Conservation (phyloP, 2,797 vertebrate species). For the Urocyon cinereoargenteus region DNA sequence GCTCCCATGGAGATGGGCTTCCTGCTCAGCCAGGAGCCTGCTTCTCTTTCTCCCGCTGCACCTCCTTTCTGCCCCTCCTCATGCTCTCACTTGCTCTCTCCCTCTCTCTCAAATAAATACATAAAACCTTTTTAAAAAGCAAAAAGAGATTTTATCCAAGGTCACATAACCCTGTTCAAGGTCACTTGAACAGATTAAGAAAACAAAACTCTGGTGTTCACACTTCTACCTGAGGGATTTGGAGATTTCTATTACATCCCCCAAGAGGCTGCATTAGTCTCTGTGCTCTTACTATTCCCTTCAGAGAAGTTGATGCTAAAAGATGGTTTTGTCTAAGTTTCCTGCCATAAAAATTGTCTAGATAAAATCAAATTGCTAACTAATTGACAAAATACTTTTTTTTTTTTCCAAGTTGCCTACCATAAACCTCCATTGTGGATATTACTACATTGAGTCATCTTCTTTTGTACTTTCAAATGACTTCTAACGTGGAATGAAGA, state of each 20-base stretch:
- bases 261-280: background rate
- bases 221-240: background rate
- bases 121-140: background rate
- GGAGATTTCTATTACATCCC: background rate
- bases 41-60: background rate
- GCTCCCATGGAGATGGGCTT: background rate
- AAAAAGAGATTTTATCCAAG: background rate
- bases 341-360: background rate
- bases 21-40: background rate
- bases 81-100: background rate
- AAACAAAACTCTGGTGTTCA: background rate
- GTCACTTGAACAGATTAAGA: background rate
- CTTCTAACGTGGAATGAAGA: slow-evolving; percentile 8
- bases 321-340: background rate
- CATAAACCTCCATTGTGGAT: background rate
- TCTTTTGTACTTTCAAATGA: slow-evolving; percentile 49
- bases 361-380: slow-evolving; percentile 20
- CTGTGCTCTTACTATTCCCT: background rate
- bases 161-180: background rate
- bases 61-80: background rate
- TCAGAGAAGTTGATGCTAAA: slow-evolving; percentile 24
- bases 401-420: background rate
- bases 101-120: background rate
- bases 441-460: background rate
- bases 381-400: background rate